Conservation (phyloP, 2,113 vertebrate genomes). For the Oreochromis spilurus region DNA sequence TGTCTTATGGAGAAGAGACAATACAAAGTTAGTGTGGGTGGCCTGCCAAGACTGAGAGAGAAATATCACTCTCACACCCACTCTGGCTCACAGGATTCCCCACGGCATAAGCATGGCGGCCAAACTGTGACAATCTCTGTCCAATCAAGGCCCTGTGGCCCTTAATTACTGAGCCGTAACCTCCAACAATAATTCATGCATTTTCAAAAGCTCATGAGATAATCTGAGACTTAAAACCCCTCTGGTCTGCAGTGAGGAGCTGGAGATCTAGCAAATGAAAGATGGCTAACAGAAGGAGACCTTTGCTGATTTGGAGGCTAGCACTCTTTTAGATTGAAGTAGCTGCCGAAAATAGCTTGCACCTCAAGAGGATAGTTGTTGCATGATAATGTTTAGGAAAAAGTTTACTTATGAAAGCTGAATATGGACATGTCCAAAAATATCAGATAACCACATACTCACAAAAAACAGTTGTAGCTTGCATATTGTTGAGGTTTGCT, state of each 20-base stretch:
- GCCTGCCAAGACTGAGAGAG: conserved; percentile 39
- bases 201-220: conserved; percentile 62
- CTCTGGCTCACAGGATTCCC: conserved; percentile 42
- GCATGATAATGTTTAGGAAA: conserved; percentile 31
- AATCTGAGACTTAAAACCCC: conserved; percentile 54
- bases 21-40: conserved; percentile 54
- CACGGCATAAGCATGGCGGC: conserved; percentile 7
- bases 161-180: conserved; percentile 67
- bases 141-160: conserved; percentile 55
- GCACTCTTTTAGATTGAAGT: conserved; percentile 36
- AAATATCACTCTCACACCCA: conserved; percentile 41
- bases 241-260: conserved; percentile 42
- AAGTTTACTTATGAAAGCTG: not conserved
- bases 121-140: conserved; percentile 58
- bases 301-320: conserved; percentile 20
- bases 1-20: conserved; percentile 30
- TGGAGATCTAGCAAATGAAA: conserved; percentile 51
- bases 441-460: not conserved
- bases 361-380: conserved; percentile 6
- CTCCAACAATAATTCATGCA: conserved; percentile 63
- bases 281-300: conserved; percentile 50
- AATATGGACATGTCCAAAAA: not conserved
- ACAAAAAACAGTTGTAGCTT: not conserved
- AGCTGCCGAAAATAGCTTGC: conserved; percentile 27
- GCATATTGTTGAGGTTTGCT: not conserved